A percentile compares a stretch with the other conserved stretches of the same genome.
phyloP scores from a whole-genome alignment of 2,797 vertebrate genomes.

The Mormyrops attenuatus region DNA sequence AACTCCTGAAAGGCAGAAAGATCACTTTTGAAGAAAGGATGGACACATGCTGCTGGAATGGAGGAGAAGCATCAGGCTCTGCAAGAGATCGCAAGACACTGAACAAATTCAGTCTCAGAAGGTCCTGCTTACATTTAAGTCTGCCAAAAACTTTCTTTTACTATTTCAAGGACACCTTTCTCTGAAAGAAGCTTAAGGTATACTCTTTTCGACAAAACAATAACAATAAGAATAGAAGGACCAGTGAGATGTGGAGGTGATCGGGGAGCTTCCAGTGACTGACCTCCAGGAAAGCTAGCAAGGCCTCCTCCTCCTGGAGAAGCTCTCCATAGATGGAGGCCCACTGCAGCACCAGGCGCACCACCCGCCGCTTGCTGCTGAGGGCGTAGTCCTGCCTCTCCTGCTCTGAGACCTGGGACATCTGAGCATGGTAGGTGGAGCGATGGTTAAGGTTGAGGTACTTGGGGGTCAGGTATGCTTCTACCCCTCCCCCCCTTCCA shows the following conservation, averaged over 20 bases:
- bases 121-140: background rate
- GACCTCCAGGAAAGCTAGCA: slow-evolving; percentile 89
- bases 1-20: slow-evolving; percentile 70
- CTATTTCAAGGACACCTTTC: background rate
- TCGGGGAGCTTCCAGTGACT: background rate
- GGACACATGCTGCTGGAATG: background rate
- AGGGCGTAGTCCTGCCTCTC: slow-evolving; percentile 86
- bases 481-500: background rate
- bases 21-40: background rate
- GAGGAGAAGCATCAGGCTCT: background rate
- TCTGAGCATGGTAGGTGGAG: slow-evolving; percentile 81
- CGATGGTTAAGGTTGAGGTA: slow-evolving; percentile 68
- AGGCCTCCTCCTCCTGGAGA: slow-evolving; percentile 84
- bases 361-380: slow-evolving; percentile 80
- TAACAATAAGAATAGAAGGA: background rate
- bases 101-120: background rate
- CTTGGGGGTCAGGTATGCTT: background rate
- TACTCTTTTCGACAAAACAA: background rate
- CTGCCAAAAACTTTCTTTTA: background rate
- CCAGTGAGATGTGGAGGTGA: background rate
- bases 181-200: background rate
- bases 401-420: slow-evolving; percentile 89
- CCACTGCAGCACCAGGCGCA: slow-evolving; percentile 86
- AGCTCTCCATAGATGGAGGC: slow-evolving; percentile 74
- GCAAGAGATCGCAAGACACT: background rate